Evolutionary conservation across 2,113 vertebrate genomes (phyloP).

Genomic region (Corythornis madagascariensis): DNA sequence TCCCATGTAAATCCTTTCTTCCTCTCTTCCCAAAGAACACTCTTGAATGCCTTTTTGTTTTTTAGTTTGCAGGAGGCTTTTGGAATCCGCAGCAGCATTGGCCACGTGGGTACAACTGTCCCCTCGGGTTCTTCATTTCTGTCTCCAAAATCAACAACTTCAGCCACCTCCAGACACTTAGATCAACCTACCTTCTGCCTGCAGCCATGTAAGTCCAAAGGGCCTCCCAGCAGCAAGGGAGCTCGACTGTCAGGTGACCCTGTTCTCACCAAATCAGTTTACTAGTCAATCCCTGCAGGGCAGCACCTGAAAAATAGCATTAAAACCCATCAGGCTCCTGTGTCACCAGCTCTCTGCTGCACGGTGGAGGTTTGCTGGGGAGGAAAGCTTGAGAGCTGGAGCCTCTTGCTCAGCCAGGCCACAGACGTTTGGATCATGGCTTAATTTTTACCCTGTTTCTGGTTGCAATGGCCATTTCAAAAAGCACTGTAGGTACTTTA

Average conservation of each 20-base stretch:
- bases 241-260: rapidly evolving
- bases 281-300: not conserved
- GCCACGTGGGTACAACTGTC: rapidly evolving
- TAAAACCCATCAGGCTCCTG: not conserved
- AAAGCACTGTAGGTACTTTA: rapidly evolving
- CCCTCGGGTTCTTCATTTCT: not conserved
- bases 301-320: not conserved
- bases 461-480: not conserved
- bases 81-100: not conserved
- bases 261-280: not conserved
- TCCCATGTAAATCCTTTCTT: not conserved
- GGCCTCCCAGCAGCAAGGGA: not conserved
- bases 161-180: not conserved
- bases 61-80: not conserved
- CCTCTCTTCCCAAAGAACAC: not conserved
- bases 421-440: not conserved
- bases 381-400: not conserved
- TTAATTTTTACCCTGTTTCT: not conserved
- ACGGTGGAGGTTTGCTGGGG: not conserved
- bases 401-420: not conserved
- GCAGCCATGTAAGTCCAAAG: not conserved
- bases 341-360: not conserved
- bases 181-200: not conserved
- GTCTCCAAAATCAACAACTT: not conserved
- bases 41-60: not conserved